A percentile compares a stretch with the other conserved stretches of the same genome.
phyloP scores from a whole-genome alignment of 2,113 vertebrate species.

The Leuciscus idus region DNA sequence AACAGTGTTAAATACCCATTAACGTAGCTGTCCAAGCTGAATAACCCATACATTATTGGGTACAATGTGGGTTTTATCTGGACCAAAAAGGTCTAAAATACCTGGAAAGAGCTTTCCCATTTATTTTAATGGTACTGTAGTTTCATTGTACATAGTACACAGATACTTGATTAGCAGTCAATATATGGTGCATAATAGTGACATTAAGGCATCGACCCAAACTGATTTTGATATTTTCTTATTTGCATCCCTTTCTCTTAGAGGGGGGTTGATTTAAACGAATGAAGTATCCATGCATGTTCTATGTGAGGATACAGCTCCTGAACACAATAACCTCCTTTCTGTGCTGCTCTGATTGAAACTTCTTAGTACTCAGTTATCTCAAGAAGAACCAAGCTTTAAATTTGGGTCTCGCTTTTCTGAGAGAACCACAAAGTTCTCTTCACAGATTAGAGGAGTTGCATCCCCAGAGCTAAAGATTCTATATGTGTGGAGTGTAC shows the following conservation, averaged over 20 bases:
- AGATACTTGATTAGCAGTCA: neutral
- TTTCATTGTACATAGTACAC: neutral
- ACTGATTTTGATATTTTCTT: neutral
- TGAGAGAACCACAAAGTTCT: neutral
- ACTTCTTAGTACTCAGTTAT: neutral
- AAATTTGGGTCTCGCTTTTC: neutral
- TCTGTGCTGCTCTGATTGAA: neutral
- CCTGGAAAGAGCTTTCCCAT: neutral
- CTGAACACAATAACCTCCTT: neutral
- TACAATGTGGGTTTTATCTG: neutral
- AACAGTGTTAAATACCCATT: constrained; percentile 12
- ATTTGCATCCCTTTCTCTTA: neutral
- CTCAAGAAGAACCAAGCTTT: neutral
- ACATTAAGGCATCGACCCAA: neutral
- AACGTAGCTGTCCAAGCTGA: neutral
- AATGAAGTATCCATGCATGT: neutral
- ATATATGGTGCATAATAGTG: neutral
- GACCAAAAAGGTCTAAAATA: neutral
- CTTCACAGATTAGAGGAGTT: constrained; percentile 9
- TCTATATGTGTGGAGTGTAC: neutral
- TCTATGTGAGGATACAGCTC: neutral
- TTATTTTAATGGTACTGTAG: neutral
- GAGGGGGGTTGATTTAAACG: neutral
- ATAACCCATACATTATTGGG: neutral
- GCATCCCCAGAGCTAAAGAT: neutral